Base-by-base conservation (phyloP, 2,113 vertebrate genomes). In the Epinephelus fuscoguttatus region DNA sequence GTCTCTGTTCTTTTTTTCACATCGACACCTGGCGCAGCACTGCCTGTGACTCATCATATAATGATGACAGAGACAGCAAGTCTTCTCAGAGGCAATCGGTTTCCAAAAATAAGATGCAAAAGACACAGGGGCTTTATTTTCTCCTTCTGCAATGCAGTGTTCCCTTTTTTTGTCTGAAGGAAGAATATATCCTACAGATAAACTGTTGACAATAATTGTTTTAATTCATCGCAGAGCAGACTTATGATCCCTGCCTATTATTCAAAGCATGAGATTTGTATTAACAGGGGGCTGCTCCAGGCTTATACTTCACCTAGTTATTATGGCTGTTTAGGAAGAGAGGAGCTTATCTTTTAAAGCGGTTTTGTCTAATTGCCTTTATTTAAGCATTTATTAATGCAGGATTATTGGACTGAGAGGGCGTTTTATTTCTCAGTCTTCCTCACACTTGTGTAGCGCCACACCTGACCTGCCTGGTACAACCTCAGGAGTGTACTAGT, bases 101-200 rank as follows among this genome's bases (percentile, higher is more conserved):
- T 75, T 77, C 82, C 74, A 63, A 73, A 88, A 90, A 87, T 85
- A 86, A 88, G 77, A 81, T 57, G 59, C 49, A 27, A 82, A 84
- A 33, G 2, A 62, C 69, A 71, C 49, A 2, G 50, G 42, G 63
- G 78, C 17, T 63, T 69, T 67, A 45, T 72, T 49, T 81, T 21
- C 72, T 68, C 59, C 82, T 84, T 55, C 82, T 91, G 85, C 91
- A 82, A 47, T 84, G 84, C 84, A 74, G 82, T 3, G 40, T 62
- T 72, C 60, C 45, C 42, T 73, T 40, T 30, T 30, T 30, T 45
- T 45, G 2, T 42, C 52, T 59, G 11, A 64, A 56, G 13, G 52
- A 61, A 75, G 25, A 73, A 50, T 23, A 64, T 8, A 37, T 5
- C 62, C 74, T 68, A 18, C n/a, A 63, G 76, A 84, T 57, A n/a